Conservation (phyloP, 35 echinoderm and acorn worm species). For the Apostichopus californicus region DNA sequence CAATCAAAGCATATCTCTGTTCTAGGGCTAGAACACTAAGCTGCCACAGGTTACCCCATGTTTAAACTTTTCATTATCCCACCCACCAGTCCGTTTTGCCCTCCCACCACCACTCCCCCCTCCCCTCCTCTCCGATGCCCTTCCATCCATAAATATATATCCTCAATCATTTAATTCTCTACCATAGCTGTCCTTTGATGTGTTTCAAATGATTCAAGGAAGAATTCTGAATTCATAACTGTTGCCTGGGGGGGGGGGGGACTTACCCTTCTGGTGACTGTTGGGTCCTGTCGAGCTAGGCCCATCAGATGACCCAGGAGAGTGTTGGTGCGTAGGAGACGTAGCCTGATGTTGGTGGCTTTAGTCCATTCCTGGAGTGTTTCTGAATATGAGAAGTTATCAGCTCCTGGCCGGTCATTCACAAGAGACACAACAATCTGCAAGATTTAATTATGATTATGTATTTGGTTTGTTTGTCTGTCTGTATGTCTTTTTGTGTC, state of each 20-base stretch:
- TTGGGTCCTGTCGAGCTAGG: constrained; percentile 78
- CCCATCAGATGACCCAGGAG: constrained; percentile 92
- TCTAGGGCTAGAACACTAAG: no score
- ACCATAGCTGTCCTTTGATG: neutral
- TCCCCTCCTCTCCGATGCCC: neutral
- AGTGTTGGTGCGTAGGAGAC: constrained; percentile 83
- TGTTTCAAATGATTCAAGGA: neutral
- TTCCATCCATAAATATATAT: neutral
- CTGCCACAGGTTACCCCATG: no score
- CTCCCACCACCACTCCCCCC: neutral
- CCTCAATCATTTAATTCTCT: neutral
- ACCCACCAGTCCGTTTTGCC: neutral
- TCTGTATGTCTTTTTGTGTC: no score
- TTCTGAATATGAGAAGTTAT: constrained; percentile 75
- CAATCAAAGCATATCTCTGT: no score
- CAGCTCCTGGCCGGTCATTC: constrained; percentile 82
- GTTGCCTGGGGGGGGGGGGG: neutral
- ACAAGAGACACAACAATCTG: constrained; percentile 94
- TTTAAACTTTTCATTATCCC: neutral
- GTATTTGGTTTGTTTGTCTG: no score
- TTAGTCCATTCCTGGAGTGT: constrained; percentile 91
- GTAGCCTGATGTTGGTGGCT: constrained; percentile 90
- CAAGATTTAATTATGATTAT: neutral
- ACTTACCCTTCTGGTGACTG: constrained; percentile 90
- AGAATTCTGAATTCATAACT: neutral